Conservation (phyloP, 1,140 invertebrate species). For the Mizuhopecten yessoensis region DNA sequence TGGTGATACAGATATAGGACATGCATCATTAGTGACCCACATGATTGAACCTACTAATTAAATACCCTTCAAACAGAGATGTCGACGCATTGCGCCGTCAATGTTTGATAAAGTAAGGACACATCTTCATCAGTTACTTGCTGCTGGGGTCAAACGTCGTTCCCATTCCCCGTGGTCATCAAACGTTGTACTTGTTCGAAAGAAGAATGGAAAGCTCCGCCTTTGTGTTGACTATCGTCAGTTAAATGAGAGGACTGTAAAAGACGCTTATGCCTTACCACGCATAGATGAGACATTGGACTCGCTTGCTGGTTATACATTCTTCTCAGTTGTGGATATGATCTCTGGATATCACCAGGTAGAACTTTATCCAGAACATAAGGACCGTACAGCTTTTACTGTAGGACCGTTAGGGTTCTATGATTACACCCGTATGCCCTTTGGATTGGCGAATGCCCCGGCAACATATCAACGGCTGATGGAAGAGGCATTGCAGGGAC, state of each 20-base stretch:
- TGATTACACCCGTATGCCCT: slow-evolving; percentile 69
- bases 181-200: not conserved
- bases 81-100: slow-evolving; percentile 40
- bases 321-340: slow-evolving; percentile 72
- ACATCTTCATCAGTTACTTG: slow-evolving; percentile 41
- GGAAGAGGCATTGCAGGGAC: slow-evolving; percentile 66
- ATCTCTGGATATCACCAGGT: slow-evolving; percentile 51
- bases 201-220: not conserved
- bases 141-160: no score
- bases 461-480: slow-evolving; percentile 84
- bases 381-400: slow-evolving; percentile 53
- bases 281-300: not conserved
- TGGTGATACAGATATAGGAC: not conserved
- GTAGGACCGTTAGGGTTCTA: slow-evolving; percentile 55
- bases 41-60: not conserved
- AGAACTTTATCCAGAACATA: slow-evolving; percentile 48
- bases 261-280: not conserved
- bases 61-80: slow-evolving; percentile 1
- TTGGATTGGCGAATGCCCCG: slow-evolving; percentile 79
- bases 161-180: no score
- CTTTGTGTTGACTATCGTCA: not conserved
- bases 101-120: not conserved
- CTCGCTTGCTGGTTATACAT: not conserved
- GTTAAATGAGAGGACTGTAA: not conserved
- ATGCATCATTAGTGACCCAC: not conserved